Percentiles rank a stretch among this genome's conserved stretches.
These are phyloP conservation scores for Patagioenas fasciata DNA, from an alignment of 2,113 vertebrate genomes.

Conservation along the genomic window DNA sequence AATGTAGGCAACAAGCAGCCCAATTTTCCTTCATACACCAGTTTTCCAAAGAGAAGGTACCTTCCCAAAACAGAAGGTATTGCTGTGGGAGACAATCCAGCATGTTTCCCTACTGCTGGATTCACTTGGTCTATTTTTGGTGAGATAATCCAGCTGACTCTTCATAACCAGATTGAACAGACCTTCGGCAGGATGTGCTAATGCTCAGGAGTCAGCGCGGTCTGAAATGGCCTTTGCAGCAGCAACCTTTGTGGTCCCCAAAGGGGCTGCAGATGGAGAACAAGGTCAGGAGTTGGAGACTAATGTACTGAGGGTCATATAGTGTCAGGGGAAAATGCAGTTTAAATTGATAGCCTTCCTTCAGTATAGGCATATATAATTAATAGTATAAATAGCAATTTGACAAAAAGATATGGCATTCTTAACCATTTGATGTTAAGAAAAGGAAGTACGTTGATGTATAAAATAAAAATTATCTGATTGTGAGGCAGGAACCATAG, in stretches of 20 bases:
- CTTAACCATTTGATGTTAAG: not conserved
- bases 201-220: not conserved
- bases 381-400: not conserved
- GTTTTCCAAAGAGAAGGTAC: not conserved
- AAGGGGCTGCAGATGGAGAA: not conserved
- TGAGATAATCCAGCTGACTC: slow-evolving; percentile 33
- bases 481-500: not conserved
- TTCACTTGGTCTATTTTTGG: slow-evolving; percentile 31
- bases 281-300: not conserved
- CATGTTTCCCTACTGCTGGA: not conserved
- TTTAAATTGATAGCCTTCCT: not conserved
- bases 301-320: fast-evolving
- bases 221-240: not conserved
- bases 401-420: not conserved
- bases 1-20: not conserved
- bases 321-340: not conserved
- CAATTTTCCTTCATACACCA: not conserved
- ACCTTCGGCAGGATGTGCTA: not conserved
- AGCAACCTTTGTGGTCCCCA: not conserved
- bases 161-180: slow-evolving; percentile 14
- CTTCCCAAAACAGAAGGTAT: not conserved
- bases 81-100: not conserved
- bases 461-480: not conserved
- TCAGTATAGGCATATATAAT: not conserved
- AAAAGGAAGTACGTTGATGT: not conserved